Conservation (phyloP, 2,797 vertebrate species). For the Protonibea diacanthus region DNA sequence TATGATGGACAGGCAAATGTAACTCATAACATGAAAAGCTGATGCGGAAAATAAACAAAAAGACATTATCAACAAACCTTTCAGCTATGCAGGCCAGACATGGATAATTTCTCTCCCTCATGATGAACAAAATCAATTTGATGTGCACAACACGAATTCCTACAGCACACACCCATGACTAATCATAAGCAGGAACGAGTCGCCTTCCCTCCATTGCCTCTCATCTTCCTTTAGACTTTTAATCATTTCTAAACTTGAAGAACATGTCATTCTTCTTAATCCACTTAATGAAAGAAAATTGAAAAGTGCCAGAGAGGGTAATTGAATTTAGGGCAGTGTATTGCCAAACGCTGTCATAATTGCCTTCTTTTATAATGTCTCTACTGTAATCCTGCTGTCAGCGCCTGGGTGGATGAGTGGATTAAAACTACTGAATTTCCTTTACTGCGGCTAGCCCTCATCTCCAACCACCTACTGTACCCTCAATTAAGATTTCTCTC, state of each 20-base stretch:
- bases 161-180: conserved; percentile 59
- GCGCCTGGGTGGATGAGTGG: conserved; percentile 75
- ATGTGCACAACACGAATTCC: conserved; percentile 45
- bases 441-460: conserved; percentile 28
- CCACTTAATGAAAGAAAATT: conserved; percentile 82
- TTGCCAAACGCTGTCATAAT: conserved; percentile 79
- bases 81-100: conserved; percentile 29
- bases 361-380: conserved; percentile 77
- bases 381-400: conserved; percentile 79
- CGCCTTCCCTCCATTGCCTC: conserved; percentile 40
- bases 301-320: conserved; percentile 76
- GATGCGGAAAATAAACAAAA: background rate
- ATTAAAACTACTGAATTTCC: conserved; percentile 76
- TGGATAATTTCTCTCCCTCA: conserved; percentile 46
- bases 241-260: conserved; percentile 76
- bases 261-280: conserved; percentile 73
- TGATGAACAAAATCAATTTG: conserved; percentile 64
- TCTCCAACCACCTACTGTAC: conserved; percentile 54
- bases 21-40: background rate
- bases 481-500: conserved; percentile 49
- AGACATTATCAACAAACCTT: conserved; percentile 30
- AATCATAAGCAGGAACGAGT: conserved; percentile 65
- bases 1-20: background rate
- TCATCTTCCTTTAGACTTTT: conserved; percentile 63
- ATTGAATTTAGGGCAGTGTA: conserved; percentile 78